Evolutionary conservation across 2,888 invertebrate species (phyloP).

Genomic region (Eurytoma californica): DNA sequence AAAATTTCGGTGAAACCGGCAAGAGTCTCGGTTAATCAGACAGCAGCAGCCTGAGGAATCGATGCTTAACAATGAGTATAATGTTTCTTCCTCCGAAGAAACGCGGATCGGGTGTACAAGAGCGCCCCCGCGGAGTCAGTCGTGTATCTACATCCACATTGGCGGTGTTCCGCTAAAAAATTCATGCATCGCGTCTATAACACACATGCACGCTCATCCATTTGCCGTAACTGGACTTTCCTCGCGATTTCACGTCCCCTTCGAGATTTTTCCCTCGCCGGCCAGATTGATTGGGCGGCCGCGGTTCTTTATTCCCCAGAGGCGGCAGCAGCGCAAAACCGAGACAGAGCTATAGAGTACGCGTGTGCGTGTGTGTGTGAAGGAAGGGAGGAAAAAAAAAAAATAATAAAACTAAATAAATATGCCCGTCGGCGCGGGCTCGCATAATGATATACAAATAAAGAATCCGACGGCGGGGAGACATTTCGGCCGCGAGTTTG

Average conservation of each 20-base stretch:
- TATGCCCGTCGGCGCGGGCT: slow-evolving; percentile 41
- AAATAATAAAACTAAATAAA: slow-evolving; percentile 54
- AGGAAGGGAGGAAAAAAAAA: slow-evolving; percentile 53
- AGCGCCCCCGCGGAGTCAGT: too few relatives aligned
- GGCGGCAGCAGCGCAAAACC: neutral
- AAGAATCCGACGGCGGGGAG: slow-evolving; percentile 63
- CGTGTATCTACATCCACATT: too few relatives aligned
- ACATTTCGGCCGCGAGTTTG: slow-evolving; percentile 33
- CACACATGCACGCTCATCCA: neutral
- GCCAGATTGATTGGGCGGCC: neutral
- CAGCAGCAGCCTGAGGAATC: too few relatives aligned
- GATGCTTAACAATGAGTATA: too few relatives aligned
- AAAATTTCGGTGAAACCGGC: too few relatives aligned
- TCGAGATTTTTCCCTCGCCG: too few relatives aligned
- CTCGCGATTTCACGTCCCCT: too few relatives aligned
- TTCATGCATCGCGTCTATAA: neutral
- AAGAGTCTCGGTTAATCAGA: too few relatives aligned
- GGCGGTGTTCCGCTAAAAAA: too few relatives aligned
- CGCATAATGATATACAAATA: slow-evolving; percentile 72
- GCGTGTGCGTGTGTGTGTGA: slow-evolving; percentile 22
- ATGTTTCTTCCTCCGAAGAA: too few relatives aligned
- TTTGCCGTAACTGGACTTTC: too few relatives aligned
- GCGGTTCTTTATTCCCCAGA: neutral
- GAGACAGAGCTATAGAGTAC: slow-evolving; percentile 30
- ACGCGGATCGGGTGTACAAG: too few relatives aligned